Evolutionary conservation across 2,888 invertebrate species (phyloP).

Genomic region (Polyommatus icarus): DNA sequence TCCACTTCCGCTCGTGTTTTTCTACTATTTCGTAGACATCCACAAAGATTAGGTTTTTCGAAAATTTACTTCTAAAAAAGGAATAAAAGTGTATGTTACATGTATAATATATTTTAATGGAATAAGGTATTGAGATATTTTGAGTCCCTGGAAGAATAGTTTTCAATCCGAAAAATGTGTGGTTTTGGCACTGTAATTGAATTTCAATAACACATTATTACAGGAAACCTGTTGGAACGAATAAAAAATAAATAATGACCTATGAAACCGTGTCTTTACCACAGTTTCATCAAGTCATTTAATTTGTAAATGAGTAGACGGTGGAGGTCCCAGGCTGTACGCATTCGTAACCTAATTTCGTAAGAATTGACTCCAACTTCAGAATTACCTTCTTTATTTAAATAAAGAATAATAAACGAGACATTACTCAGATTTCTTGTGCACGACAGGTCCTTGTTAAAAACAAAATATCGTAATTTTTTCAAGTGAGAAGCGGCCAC

Average conservation of each 20-base stretch:
- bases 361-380: conserved; percentile 10
- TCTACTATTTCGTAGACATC: not conserved
- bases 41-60: not conserved
- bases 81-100: not conserved
- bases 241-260: not conserved
- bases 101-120: too few species aligned
- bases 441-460: not conserved
- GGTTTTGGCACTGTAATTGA: too few species aligned
- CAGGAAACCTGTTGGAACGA: too few species aligned
- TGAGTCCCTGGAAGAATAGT: too few species aligned
- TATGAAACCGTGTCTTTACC: not conserved
- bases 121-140: too few species aligned
- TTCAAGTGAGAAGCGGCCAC: not conserved
- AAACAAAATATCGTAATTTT: not conserved
- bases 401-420: conserved; percentile 10
- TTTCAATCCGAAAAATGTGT: too few species aligned
- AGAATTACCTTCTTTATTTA: conserved; percentile 9
- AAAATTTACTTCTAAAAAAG: not conserved
- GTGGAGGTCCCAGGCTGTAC: not conserved
- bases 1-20: too few species aligned
- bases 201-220: too few species aligned
- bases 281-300: conserved; percentile 3
- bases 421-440: not conserved
- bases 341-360: not conserved
- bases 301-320: conserved; percentile 14